phyloP scores from a whole-genome alignment of 2,888 invertebrate species.

The Brachyopa scutellaris region DNA sequence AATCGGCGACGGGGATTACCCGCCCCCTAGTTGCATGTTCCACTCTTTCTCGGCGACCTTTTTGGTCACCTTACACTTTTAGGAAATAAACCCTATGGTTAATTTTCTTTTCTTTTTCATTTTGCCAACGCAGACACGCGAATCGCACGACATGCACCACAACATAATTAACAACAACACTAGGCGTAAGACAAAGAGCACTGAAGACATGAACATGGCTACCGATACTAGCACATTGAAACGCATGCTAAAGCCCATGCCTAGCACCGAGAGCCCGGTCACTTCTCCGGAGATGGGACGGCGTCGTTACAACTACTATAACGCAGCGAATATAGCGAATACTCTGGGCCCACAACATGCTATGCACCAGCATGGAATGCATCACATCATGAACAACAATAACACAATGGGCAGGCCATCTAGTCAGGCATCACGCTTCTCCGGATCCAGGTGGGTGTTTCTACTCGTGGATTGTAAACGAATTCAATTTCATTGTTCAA shows the following conservation, averaged over 20 bases:
- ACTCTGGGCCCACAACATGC: slow-evolving; percentile 84
- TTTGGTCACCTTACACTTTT: slow-evolving; percentile 49
- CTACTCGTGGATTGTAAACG: neutral
- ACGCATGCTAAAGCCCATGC: slow-evolving; percentile 96
- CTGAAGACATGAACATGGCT: slow-evolving; percentile 91
- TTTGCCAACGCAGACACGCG: slow-evolving; percentile 82
- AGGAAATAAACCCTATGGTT: slow-evolving; percentile 50
- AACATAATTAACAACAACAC: slow-evolving; percentile 89
- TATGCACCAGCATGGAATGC: slow-evolving; percentile 82
- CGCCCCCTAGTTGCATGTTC: slow-evolving; percentile 34
- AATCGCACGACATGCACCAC: slow-evolving; percentile 87
- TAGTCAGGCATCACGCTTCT: slow-evolving; percentile 86
- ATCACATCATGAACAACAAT: slow-evolving; percentile 85
- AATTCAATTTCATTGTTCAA: neutral
- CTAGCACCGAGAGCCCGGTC: slow-evolving; percentile 93
- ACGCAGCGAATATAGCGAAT: slow-evolving; percentile 81
- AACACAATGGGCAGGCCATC: slow-evolving; percentile 83
- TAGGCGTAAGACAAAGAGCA: slow-evolving; percentile 93
- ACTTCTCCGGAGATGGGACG: slow-evolving; percentile 96
- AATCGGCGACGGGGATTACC: slow-evolving; percentile 44
- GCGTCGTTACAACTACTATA: slow-evolving; percentile 88
- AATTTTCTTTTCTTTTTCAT: slow-evolving; percentile 19
- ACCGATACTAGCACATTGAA: slow-evolving; percentile 89
- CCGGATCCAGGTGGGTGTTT: slow-evolving; percentile 84
- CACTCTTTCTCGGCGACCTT: slow-evolving; percentile 46